Evolutionary conservation across 2,797 vertebrate genomes (phyloP).

Genomic region (Molothrus aeneus): DNA sequence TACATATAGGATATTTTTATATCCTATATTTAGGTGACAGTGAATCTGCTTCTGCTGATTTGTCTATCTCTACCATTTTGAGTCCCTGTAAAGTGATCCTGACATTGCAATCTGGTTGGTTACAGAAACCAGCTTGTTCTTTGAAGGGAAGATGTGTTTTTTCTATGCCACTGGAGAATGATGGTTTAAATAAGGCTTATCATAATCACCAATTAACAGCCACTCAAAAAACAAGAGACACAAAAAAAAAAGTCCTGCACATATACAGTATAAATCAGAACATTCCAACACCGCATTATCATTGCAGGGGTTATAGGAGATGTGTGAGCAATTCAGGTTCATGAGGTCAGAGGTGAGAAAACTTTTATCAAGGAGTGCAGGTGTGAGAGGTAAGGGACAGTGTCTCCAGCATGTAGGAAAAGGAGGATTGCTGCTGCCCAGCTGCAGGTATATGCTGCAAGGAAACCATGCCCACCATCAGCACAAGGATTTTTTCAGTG

Average conservation of each 20-base stretch:
- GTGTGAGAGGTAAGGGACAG: neutral
- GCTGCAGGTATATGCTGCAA: neutral
- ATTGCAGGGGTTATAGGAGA: neutral
- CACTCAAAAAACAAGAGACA: neutral
- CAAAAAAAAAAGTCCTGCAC: accelerated
- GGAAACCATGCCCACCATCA: accelerated
- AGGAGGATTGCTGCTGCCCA: neutral
- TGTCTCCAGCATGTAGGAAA: neutral
- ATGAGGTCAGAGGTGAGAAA: neutral
- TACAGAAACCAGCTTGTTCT: neutral
- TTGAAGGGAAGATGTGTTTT: neutral
- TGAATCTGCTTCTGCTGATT: neutral
- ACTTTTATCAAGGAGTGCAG: neutral
- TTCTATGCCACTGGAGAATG: neutral
- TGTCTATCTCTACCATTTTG: neutral
- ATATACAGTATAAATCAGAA: neutral
- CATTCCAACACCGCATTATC: neutral
- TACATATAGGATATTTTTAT: neutral
- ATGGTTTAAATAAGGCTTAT: neutral
- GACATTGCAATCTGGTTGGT: neutral
- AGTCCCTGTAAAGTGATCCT: neutral
- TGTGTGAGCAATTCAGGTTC: neutral
- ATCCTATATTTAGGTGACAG: neutral
- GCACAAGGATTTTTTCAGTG: neutral
- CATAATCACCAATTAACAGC: neutral